Base-by-base conservation (phyloP, 2,113 vertebrate genomes). In the Cinclus cinclus region DNA sequence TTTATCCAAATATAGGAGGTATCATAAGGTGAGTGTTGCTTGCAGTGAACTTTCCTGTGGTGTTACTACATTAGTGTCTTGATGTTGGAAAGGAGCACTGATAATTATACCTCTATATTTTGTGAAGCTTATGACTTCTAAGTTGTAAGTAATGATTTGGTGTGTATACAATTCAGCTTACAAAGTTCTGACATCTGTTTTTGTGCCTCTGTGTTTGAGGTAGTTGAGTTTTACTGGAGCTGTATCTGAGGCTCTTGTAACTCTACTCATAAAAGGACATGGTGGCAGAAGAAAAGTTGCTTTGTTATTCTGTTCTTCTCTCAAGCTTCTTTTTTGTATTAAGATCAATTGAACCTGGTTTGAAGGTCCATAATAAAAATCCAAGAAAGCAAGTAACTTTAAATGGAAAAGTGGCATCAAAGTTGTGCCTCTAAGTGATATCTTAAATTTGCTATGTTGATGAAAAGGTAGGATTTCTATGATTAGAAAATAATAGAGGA, bases 1-100 rank as follows among this genome's bases (percentile, higher is more conserved):
- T 99, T 94, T 99, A 99, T 95, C 99, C 99, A 44, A 99, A 99
- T 92, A 99, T 99, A 55, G 99, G 99, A 76, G 98, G 98, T 76
- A 99, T 99, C 87, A 99, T 99, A 97, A 98, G 99, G 99, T 99
- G 98, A 99, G 99, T 99, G 95, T 41, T 81, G 22, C 30, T 64
- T 73, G 4, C 44, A 56, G 15, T 60, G 52, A 89, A 35, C 33
- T 76, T 88, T 11, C 20, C 35, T 58, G 10, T 92, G 64, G 3
- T 13, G 9, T 39, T 82, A 18, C 39, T 89, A 7, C 4, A 17
- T 85, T 76, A 89, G 44, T 58, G 31, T 82, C 52, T 85, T 77
- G 28, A n/a, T 59, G 35, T 47, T 56, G 30, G 60, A 77, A 65
- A 56, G 31, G 21, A 60, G 22, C 18, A 14, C 5, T 63, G 37